These are phyloP conservation scores for Caenorhabditis doughertyi DNA, from an alignment of 2,888 invertebrate species.

Conservation along the genomic window DNA sequence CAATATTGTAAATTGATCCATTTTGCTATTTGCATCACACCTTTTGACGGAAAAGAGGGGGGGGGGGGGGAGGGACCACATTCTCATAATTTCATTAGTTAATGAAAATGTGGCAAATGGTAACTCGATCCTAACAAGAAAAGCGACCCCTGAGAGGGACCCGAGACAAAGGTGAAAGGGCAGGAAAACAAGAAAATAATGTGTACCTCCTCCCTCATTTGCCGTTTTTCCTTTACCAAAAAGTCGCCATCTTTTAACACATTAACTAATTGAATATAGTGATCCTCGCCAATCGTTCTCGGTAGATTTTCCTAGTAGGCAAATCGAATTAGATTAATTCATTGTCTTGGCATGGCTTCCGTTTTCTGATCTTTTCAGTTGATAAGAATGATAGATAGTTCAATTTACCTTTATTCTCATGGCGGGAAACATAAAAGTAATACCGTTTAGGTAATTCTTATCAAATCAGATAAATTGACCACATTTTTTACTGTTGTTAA, in stretches of 20 bases:
- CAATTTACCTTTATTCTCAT: constrained; percentile 5
- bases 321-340: constrained; percentile 57
- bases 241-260: constrained; percentile 60
- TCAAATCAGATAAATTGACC: constrained; percentile 11
- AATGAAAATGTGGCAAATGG: constrained; percentile 63
- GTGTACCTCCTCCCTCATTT: constrained; percentile 18
- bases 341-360: constrained; percentile 24
- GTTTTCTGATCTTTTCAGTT: constrained; percentile 37
- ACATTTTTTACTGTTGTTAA: background rate
- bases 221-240: constrained; percentile 29
- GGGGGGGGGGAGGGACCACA: constrained; percentile 10
- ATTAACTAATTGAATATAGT: constrained; percentile 60
- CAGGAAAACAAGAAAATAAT: constrained; percentile 60
- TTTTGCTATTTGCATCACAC: constrained; percentile 34
- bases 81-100: constrained; percentile 68
- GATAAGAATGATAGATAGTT: constrained; percentile 28
- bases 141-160: constrained; percentile 22
- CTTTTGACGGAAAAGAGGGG: constrained; percentile 2
- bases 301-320: constrained; percentile 19
- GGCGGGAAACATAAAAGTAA: constrained; percentile 34
- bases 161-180: constrained; percentile 50
- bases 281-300: constrained; percentile 38
- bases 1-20: constrained; percentile 42
- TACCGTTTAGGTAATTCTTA: constrained; percentile 11
- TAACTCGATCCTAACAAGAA: constrained; percentile 55